Base-by-base conservation (phyloP, 2,113 vertebrate genomes). In the Sinocyclocheilus maitianheensis region DNA sequence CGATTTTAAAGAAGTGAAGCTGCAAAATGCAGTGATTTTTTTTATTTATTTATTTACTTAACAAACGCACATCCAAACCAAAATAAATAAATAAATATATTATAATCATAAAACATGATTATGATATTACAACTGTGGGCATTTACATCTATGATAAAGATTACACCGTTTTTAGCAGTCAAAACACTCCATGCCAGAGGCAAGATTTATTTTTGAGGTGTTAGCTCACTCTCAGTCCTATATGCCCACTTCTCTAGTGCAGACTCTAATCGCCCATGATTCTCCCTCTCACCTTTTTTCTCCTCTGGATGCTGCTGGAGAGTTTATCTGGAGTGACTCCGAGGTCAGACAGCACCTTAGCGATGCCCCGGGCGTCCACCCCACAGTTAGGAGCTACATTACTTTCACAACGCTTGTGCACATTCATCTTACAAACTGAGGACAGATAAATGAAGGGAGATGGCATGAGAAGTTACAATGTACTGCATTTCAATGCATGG, bases 311-410 rank as follows among this genome's bases (percentile, higher is more conserved):
- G 0, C 96, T 97, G 90, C 96, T 96, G 87, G 96, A 97, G 91
- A 99, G 99, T 90, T 99, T 99, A 94, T 99, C 98, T 20, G 97
- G 97, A 22, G 98, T 99, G 89, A 99, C 97, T 2, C 98, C 98
- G 3, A 99, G 96, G 94, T 98, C 98, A 0, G 97, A 96, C 81
- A 99, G 95, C 76, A 99, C 97, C 92, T 98, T 99, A 71, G 98
- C 98, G 34, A 99, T 99, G 2, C 97, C 97, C 84, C 97, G 91
- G 78, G 98, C 97, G 22, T 99, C 97, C 83, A 99, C 98, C 9
- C 98, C 98, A 4, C 98, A 99, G 95, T 97, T 99, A n/a, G 98
- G 98, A 14, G 98, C 98, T 81, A 99, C 97, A 0, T 99, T 98
- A 67, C 95, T 97, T 94, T 99, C 97, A 93, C 98, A 99, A 92